Percentiles rank a stretch among this genome's conserved stretches.
Conservation (phyloP, 2,797 vertebrate genomes). For the Takifugu ocellatus region DNA sequence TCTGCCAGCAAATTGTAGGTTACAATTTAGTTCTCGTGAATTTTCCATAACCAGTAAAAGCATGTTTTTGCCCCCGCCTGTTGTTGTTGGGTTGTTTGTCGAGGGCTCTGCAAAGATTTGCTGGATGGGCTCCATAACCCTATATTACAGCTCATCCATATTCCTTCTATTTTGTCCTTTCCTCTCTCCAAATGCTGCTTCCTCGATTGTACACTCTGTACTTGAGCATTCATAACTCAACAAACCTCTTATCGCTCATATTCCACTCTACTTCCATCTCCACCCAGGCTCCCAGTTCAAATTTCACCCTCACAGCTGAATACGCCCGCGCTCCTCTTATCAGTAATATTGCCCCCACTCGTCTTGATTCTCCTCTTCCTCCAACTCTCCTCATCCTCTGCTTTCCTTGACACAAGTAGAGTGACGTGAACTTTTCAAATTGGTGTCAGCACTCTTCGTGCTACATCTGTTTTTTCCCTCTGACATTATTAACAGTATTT, state of each 20-base stretch:
- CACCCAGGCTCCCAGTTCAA: constrained; percentile 27
- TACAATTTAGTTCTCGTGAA: no score
- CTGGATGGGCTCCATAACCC: background rate
- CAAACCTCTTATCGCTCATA: constrained; percentile 47
- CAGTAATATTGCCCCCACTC: constrained; percentile 51
- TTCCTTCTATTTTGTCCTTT: constrained; percentile 22
- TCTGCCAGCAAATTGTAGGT: no score
- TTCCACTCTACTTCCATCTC: constrained; percentile 34
- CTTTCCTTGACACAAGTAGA: constrained; percentile 62
- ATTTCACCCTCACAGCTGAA: constrained; percentile 51
- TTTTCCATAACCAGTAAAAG: no score
- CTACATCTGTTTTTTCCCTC: constrained; percentile 58
- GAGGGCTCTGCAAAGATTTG: background rate
- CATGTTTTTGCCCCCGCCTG: no score
- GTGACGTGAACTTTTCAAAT: constrained; percentile 81
- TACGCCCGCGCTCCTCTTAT: constrained; percentile 62
- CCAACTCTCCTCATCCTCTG: constrained; percentile 45
- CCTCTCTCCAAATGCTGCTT: constrained; percentile 13
- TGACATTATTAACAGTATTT: constrained; percentile 70
- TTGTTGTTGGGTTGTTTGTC: no score
- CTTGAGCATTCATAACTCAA: constrained; percentile 35
- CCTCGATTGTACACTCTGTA: constrained; percentile 35
- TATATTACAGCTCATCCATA: constrained; percentile 1
- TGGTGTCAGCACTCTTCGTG: constrained; percentile 77
- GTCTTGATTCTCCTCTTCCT: constrained; percentile 45